Conservation (phyloP, 2,113 vertebrate species). For the Colinus virginianus region DNA sequence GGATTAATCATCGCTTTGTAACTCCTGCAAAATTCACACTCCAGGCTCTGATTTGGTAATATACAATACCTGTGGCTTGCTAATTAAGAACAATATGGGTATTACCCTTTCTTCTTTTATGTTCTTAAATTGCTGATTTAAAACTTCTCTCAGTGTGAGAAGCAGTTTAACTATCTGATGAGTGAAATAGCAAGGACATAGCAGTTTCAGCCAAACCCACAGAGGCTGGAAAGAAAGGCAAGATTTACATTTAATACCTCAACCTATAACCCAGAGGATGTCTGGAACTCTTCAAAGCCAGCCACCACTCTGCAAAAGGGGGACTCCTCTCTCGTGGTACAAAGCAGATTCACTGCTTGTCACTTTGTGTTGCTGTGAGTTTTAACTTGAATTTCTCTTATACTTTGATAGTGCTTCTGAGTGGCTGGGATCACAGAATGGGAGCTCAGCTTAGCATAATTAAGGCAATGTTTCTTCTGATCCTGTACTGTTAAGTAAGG, state of each 20-base stretch:
- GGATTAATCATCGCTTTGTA: slow-evolving; percentile 27
- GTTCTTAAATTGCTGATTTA: slow-evolving; percentile 13
- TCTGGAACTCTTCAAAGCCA: slow-evolving; percentile 33
- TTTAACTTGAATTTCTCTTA: background rate
- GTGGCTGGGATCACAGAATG: background rate
- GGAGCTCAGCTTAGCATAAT: background rate
- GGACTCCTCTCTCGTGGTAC: background rate
- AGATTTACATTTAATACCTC: background rate
- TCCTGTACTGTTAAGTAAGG: background rate
- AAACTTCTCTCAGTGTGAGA: background rate
- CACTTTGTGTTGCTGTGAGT: background rate
- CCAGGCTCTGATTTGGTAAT: slow-evolving; percentile 30
- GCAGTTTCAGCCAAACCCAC: slow-evolving; percentile 24
- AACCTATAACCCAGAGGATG: background rate
- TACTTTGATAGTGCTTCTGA: background rate
- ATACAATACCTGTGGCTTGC: background rate
- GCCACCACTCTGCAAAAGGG: background rate
- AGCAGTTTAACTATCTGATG: slow-evolving; percentile 20
- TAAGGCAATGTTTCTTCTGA: background rate
- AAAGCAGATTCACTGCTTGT: background rate
- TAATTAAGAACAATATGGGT: slow-evolving; percentile 25
- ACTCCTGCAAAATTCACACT: slow-evolving; percentile 40
- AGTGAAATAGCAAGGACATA: background rate
- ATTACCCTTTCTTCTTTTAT: slow-evolving; percentile 7
- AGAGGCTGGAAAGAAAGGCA: background rate